phyloP scores from a whole-genome alignment of 1,140 invertebrate genomes.

The Alviniconcha marisindica region DNA sequence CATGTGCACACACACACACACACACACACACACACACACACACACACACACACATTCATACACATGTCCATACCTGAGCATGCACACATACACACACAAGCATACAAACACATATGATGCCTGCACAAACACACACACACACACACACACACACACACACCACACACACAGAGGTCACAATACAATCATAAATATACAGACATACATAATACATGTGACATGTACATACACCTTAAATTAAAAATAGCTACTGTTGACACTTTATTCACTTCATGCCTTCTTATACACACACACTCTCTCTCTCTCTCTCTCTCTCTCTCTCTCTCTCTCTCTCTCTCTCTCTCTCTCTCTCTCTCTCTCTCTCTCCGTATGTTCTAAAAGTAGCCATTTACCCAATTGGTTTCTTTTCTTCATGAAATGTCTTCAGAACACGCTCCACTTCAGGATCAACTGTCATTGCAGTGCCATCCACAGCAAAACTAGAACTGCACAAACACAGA shows the following conservation, averaged over 20 bases:
- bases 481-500: conserved; percentile 73
- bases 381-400: conserved; percentile 77
- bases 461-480: conserved; percentile 79
- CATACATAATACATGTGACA: too few species aligned
- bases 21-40: background rate
- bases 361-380: too few species aligned
- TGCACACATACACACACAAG: background rate
- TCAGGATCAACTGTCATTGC: conserved; percentile 78
- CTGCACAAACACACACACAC: background rate
- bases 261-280: too few species aligned
- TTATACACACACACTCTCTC: too few species aligned
- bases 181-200: too few species aligned
- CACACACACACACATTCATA: background rate
- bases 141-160: background rate
- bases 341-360: too few species aligned
- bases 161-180: too few species aligned
- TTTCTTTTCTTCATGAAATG: conserved; percentile 79
- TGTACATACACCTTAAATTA: too few species aligned
- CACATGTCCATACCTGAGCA: background rate
- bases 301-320: too few species aligned
- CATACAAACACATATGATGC: background rate
- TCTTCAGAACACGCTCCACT: conserved; percentile 77
- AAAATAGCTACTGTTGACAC: too few species aligned
- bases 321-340: too few species aligned
- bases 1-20: too few species aligned